phyloP scores from a whole-genome alignment of 1,140 invertebrate genomes.

The Drosophila orosa region DNA sequence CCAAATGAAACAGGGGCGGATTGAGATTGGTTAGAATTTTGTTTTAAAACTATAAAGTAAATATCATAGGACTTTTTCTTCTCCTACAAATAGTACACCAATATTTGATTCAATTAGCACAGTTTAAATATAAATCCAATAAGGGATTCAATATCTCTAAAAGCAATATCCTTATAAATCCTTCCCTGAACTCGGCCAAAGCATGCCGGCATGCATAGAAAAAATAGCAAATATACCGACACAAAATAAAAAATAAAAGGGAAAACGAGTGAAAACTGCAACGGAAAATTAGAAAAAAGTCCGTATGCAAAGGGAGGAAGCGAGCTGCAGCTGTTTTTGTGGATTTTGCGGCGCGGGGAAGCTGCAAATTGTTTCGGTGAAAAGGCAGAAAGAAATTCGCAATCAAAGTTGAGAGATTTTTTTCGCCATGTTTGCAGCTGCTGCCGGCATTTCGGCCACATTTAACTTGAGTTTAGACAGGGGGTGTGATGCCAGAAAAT shows the following conservation, averaged over 20 bases:
- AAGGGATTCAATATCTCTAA: neutral
- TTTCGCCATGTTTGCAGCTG: constrained; percentile 23
- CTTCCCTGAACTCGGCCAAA: constrained; percentile 13
- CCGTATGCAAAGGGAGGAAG: neutral
- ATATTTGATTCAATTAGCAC: neutral
- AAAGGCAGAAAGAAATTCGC: constrained; percentile 65
- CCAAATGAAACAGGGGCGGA: constrained; percentile 31
- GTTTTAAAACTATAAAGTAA: neutral
- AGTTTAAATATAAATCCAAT: neutral
- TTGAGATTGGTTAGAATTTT: neutral
- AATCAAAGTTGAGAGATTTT: constrained; percentile 74
- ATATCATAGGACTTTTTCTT: too few species aligned
- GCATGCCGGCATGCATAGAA: neutral
- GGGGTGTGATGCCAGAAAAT: constrained; percentile 32
- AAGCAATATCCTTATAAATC: neutral
- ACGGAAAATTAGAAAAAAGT: constrained; percentile 51
- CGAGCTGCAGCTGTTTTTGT: constrained; percentile 23
- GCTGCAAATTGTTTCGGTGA: constrained; percentile 54
- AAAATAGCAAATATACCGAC: constrained; percentile 13
- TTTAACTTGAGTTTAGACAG: constrained; percentile 31
- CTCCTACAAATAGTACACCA: too few species aligned
- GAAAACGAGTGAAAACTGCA: constrained; percentile 43
- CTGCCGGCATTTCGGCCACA: constrained; percentile 29
- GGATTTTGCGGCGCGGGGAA: constrained; percentile 20
- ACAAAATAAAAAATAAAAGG: constrained; percentile 15